A percentile compares a stretch with the other conserved stretches of the same genome.
These are phyloP conservation scores for Cololabis saira DNA, from an alignment of 2,113 vertebrate genomes.

Conservation along the genomic window DNA sequence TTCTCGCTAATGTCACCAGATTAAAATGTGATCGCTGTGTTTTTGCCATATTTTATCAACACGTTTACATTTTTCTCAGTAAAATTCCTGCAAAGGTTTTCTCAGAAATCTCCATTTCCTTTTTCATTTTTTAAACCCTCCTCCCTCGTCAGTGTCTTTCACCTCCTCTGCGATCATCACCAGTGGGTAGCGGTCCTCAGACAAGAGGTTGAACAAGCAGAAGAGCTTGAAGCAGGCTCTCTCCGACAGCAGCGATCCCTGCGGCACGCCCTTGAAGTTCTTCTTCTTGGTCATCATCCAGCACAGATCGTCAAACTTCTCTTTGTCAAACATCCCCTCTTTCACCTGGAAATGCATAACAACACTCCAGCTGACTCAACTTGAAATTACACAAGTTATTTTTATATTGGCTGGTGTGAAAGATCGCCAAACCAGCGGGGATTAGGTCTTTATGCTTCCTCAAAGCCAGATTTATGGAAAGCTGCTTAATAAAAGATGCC, in stretches of 20 bases:
- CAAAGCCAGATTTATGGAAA: neutral
- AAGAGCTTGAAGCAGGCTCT: slow-evolving; percentile 84
- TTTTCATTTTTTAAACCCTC: too few species aligned
- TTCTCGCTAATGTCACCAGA: too few species aligned
- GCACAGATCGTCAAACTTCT: slow-evolving; percentile 84
- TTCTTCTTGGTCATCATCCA: slow-evolving; percentile 86
- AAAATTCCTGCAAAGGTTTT: too few species aligned
- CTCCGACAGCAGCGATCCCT: slow-evolving; percentile 62
- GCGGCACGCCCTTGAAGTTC: slow-evolving; percentile 68
- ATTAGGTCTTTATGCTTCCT: neutral
- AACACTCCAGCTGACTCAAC: neutral
- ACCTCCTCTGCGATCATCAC: slow-evolving; percentile 84
- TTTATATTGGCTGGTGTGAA: too few species aligned
- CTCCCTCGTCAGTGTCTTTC: neutral
- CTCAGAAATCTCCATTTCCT: too few species aligned
- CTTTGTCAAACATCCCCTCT: slow-evolving; percentile 83
- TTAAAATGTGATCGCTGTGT: too few species aligned
- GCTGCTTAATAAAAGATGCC: neutral
- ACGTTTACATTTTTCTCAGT: neutral
- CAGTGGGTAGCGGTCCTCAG: slow-evolving; percentile 84
- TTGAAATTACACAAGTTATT: neutral
- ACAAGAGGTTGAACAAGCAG: slow-evolving; percentile 85
- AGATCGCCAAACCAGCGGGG: neutral
- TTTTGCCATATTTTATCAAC: neutral
- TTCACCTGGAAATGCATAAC: slow-evolving; percentile 71